A percentile compares a stretch with the other conserved stretches of the same genome.
These are phyloP conservation scores for Halcyon leucocephala DNA, from an alignment of 2,797 vertebrate species.

Conservation along the genomic window DNA sequence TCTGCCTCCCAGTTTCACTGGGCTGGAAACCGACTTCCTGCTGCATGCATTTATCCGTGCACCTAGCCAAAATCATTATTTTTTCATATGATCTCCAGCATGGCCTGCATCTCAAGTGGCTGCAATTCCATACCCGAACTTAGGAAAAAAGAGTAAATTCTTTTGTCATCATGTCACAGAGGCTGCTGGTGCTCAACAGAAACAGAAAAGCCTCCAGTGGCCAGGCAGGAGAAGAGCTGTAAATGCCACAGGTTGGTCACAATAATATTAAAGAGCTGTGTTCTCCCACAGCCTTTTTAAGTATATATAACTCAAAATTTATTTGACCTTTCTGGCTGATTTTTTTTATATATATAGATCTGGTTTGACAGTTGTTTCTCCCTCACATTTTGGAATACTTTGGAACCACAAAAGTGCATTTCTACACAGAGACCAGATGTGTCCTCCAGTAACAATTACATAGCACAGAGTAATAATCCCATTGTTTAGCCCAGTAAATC, in stretches of 20 bases:
- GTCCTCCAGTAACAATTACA: not conserved
- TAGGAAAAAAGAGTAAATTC: not conserved
- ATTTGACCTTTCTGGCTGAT: not conserved
- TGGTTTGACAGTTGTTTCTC: not conserved
- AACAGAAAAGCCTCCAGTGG: not conserved
- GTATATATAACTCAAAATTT: not conserved
- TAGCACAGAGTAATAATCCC: not conserved
- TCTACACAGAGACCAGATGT: not conserved
- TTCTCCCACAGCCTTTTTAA: not conserved
- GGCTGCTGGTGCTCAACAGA: not conserved
- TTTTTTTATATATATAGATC: not conserved
- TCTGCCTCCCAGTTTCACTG: not conserved
- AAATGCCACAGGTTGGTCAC: not conserved
- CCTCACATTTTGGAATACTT: not conserved
- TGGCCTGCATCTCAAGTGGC: not conserved
- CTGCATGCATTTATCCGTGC: not conserved
- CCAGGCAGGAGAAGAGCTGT: not conserved
- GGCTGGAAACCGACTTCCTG: not conserved
- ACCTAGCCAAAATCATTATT: fast-evolving
- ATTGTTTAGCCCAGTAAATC: slow-evolving; percentile 37
- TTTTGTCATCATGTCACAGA: not conserved
- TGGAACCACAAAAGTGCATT: not conserved
- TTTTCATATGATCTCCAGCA: not conserved
- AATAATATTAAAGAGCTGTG: not conserved
- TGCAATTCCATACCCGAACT: not conserved